Base-by-base conservation (phyloP, 1,140 invertebrate species). In the Apis laboriosa region DNA sequence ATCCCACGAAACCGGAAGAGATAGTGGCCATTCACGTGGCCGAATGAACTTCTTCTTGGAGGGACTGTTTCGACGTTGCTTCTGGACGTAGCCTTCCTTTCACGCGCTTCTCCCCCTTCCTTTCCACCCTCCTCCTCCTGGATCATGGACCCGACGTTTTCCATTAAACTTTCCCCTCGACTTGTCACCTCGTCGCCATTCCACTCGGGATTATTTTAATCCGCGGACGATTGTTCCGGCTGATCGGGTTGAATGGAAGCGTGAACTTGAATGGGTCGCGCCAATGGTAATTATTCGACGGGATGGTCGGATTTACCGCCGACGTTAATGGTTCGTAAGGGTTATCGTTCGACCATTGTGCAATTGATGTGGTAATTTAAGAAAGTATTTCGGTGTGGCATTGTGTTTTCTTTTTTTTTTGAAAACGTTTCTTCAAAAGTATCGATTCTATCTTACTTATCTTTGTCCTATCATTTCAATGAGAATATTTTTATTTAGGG, bases 21-120 rank as follows among this genome's bases (percentile, higher is more conserved):
- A 89, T 88, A 88, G 84, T 79, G 67, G 87, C 84, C 78, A 88
- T 89, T 89, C 84, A 79, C 60, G 19, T 63, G 58, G 64, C 78
- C 83, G 84, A 89, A 88, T 88, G 83, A 89, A 84, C 87, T 84
- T 28, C 55, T 84, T 28, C 55, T 76, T 78, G 56, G 66, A 15
- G 58, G 67, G 56, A 85, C 78, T 89, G 87, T 89, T 86, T 88
- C 87, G 87, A 83, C 71, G 55, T 11, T 68, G 75, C n/a, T 28
- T 74, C 68, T 64, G 77, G 84, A 83, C 74, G 51, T 17, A 19
- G 63, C 53, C 56, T 34, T 43, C 43, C 85, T 43, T 63, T 63
- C 56, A 66, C 61, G 51, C 74, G 28, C 61, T 63, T 63, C 13
- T 56, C 13, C 13, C 15, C 7, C 7, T 63, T 8, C 4, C n/a